phyloP scores from a whole-genome alignment of 2,797 vertebrate genomes.

The Smutsia gigantea region DNA sequence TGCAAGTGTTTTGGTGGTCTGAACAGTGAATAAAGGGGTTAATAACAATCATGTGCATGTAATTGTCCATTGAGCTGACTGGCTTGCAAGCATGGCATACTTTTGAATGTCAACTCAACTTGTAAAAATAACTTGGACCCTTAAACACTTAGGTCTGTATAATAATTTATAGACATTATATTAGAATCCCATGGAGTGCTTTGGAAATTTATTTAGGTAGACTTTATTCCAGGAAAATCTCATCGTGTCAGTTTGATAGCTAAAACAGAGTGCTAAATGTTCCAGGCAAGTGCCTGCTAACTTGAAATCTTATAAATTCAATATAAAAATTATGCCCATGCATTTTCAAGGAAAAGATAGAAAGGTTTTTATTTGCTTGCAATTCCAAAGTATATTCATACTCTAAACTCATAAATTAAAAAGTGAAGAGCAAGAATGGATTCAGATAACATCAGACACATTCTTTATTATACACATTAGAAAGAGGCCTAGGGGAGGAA shows the following conservation, averaged over 20 bases:
- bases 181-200: slow-evolving; percentile 73
- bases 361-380: neutral
- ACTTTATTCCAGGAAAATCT: slow-evolving; percentile 80
- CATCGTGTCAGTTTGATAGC: slow-evolving; percentile 74
- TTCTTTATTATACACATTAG: neutral
- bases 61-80: neutral
- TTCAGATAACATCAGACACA: neutral
- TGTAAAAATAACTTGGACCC: slow-evolving; percentile 78
- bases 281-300: slow-evolving; percentile 60
- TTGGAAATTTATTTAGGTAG: slow-evolving; percentile 74
- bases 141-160: slow-evolving; percentile 71
- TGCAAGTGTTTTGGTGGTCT: neutral
- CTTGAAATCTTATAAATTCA: slow-evolving; percentile 64
- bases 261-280: slow-evolving; percentile 69
- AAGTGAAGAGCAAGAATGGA: neutral
- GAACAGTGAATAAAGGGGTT: slow-evolving; percentile 19
- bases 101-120: slow-evolving; percentile 64
- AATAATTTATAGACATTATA: slow-evolving; percentile 77
- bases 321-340: slow-evolving; percentile 56
- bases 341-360: slow-evolving; percentile 43
- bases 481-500: neutral
- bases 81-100: neutral
- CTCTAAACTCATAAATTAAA: neutral
- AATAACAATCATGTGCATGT: neutral
- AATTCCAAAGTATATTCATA: neutral